A percentile compares a stretch with the other conserved stretches of the same genome.
These are phyloP conservation scores for Poecilia gillii DNA, from an alignment of 2,797 vertebrate genomes.

Conservation along the genomic window DNA sequence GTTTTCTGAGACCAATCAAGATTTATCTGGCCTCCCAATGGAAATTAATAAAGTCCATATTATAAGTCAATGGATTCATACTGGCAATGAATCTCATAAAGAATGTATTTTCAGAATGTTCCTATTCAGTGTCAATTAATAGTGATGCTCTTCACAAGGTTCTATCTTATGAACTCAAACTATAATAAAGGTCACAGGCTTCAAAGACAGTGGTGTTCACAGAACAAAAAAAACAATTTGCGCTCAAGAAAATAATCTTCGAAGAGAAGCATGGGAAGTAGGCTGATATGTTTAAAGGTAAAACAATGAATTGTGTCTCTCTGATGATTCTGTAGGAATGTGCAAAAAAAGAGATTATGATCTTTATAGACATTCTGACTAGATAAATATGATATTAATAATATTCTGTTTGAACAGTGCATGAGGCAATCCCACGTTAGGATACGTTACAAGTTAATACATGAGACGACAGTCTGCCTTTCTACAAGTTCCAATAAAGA, in stretches of 20 bases:
- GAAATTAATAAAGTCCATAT: background rate
- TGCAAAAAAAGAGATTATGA: background rate
- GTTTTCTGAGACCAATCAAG: background rate
- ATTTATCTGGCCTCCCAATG: background rate
- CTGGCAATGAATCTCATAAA: background rate
- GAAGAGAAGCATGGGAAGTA: background rate
- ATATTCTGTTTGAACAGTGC: constrained; percentile 31
- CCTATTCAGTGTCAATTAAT: background rate
- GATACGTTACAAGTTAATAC: constrained; percentile 46
- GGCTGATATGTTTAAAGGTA: background rate
- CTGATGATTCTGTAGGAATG: background rate
- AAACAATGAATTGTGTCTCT: background rate
- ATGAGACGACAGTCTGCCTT: constrained; percentile 38
- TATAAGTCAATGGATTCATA: background rate
- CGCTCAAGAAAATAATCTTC: background rate
- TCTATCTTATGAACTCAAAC: background rate
- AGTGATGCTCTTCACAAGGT: background rate
- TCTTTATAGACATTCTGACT: background rate
- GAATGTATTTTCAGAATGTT: background rate
- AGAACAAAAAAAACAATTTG: background rate
- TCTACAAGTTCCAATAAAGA: constrained; percentile 51
- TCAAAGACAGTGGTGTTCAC: background rate
- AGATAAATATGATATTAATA: constrained; percentile 23
- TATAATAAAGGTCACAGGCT: background rate
- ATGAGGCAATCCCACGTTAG: constrained; percentile 37